phyloP scores from a whole-genome alignment of 2,888 invertebrate species.

The Gymnocheta viridis region DNA sequence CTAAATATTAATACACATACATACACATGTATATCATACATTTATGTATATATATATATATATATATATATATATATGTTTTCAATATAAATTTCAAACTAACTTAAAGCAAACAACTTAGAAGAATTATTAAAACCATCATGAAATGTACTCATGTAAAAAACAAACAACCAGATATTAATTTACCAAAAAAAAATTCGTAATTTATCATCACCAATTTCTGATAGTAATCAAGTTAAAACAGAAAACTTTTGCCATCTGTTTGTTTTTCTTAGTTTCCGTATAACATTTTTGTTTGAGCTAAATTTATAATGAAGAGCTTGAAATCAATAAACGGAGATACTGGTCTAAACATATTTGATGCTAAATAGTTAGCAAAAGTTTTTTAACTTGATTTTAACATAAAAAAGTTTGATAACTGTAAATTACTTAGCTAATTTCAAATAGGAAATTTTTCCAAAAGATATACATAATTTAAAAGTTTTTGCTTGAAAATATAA shows the following conservation, averaged over 20 bases:
- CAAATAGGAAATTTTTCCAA: constrained; percentile 18
- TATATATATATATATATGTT: too few species aligned
- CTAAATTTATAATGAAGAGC: constrained; percentile 3
- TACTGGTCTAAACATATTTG: background rate
- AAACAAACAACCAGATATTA: too few species aligned
- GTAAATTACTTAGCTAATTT: constrained; percentile 7
- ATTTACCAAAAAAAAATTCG: too few species aligned
- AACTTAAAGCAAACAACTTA: background rate
- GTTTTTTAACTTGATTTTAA: background rate
- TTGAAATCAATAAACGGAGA: constrained; percentile 19
- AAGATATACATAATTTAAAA: background rate
- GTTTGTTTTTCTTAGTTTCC: background rate
- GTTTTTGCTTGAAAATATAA: background rate
- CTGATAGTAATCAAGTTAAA: too few species aligned
- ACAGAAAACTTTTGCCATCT: background rate
- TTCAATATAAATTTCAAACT: too few species aligned
- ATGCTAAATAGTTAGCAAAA: background rate
- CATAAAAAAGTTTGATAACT: background rate
- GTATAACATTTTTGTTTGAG: constrained; percentile 6
- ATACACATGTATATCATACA: background rate
- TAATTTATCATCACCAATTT: background rate
- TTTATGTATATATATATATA: too few species aligned
- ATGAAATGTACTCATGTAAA: too few species aligned
- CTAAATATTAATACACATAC: background rate
- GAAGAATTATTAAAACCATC: background rate